Conservation (phyloP, 2,797 vertebrate species). For the Galagoides demidoff region DNA sequence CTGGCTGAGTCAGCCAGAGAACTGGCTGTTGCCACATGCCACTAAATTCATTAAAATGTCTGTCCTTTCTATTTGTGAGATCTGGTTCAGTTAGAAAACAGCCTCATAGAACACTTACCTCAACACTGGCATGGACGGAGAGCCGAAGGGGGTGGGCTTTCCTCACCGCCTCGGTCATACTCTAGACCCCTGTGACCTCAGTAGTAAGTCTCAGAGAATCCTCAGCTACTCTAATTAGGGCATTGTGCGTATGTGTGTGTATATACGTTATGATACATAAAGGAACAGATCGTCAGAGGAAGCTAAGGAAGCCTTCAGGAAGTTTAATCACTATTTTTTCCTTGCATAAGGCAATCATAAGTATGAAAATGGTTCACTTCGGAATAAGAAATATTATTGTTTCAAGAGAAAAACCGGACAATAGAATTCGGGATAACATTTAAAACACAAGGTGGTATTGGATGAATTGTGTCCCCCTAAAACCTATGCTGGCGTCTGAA, state of each 20-base stretch:
- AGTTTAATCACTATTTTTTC: not conserved
- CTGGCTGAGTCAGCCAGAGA: constrained; percentile 24
- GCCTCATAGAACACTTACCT: not conserved
- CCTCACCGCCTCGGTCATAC: not conserved
- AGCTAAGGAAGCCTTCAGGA: not conserved
- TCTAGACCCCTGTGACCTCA: not conserved
- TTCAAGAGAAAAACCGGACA: not conserved
- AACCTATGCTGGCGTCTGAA: not conserved
- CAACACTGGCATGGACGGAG: not conserved
- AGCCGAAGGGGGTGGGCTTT: not conserved
- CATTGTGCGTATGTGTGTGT: not conserved
- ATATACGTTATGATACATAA: too few relatives aligned
- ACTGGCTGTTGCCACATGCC: not conserved
- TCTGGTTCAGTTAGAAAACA: not conserved
- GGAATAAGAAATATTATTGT: not conserved
- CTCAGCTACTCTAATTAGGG: not conserved
- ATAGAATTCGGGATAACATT: not conserved
- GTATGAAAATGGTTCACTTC: not conserved
- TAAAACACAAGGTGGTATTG: not conserved
- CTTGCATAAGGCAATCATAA: not conserved
- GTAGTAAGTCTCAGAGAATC: not conserved
- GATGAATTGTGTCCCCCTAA: not conserved
- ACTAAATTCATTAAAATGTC: not conserved
- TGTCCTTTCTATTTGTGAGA: not conserved
- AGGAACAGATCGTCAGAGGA: not conserved